Evolutionary conservation across 2,888 invertebrate species (phyloP).

Genomic region (Drosophila kambysellisi): DNA sequence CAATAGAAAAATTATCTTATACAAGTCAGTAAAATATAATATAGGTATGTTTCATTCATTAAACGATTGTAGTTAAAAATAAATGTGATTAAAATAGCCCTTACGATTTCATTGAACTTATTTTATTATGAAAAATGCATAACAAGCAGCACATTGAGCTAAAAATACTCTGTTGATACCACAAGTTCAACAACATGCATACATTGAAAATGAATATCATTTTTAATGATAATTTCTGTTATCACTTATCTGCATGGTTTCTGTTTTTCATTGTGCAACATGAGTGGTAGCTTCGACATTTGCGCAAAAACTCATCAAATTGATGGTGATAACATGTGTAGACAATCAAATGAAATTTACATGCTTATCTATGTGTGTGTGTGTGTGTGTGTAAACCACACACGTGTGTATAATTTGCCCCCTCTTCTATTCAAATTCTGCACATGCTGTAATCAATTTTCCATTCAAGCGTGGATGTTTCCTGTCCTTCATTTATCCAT

Average conservation of each 20-base stretch:
- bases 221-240: conserved; percentile 25
- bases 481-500: conserved; percentile 72
- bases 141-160: background rate
- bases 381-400: background rate
- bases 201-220: background rate
- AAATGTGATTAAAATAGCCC: background rate
- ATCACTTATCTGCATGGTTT: conserved; percentile 12
- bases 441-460: conserved; percentile 69
- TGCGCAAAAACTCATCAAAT: conserved; percentile 25
- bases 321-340: conserved; percentile 34
- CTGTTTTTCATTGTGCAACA: conserved; percentile 27
- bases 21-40: background rate
- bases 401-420: background rate
- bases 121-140: background rate
- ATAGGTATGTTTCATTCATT: background rate
- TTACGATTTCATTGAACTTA: no score
- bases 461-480: conserved; percentile 49
- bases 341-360: conserved; percentile 39
- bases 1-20: background rate
- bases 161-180: conserved; percentile 4
- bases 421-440: conserved; percentile 50
- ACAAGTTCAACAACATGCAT: conserved; percentile 1
- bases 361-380: conserved; percentile 37
- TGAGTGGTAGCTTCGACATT: conserved; percentile 39
- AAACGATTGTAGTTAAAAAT: background rate